phyloP scores from a whole-genome alignment of 2,113 vertebrate species.

The Orientallactaga bullata region DNA sequence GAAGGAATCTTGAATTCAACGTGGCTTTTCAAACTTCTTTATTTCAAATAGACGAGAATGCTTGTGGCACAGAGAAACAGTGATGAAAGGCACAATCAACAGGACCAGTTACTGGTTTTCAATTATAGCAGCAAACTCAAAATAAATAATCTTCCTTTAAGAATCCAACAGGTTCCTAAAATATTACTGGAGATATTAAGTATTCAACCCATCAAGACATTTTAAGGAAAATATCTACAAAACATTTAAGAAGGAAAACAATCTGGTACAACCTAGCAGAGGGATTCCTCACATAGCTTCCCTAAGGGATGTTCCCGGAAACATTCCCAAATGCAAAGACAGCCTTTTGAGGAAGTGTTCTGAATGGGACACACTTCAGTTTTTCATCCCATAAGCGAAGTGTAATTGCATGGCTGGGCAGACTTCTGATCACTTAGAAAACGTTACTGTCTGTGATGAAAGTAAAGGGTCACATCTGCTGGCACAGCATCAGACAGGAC shows the following conservation, averaged over 20 bases:
- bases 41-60: slow-evolving; percentile 90
- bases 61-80: slow-evolving; percentile 89
- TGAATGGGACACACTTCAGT: slow-evolving; percentile 38
- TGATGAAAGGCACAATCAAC: slow-evolving; percentile 95
- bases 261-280: slow-evolving; percentile 47
- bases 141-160: slow-evolving; percentile 78
- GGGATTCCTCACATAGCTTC: slow-evolving; percentile 48
- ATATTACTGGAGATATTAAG: slow-evolving; percentile 58
- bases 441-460: slow-evolving; percentile 63
- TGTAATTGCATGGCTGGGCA: slow-evolving; percentile 59
- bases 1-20: slow-evolving; percentile 61
- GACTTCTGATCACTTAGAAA: slow-evolving; percentile 77
- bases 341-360: slow-evolving; percentile 10
- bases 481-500: slow-evolving; percentile 83
- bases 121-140: slow-evolving; percentile 87
- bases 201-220: slow-evolving; percentile 25
- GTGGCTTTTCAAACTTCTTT: slow-evolving; percentile 83
- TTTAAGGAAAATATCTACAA: slow-evolving; percentile 57
- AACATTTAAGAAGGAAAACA: not conserved
- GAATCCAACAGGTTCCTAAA: slow-evolving; percentile 65
- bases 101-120: slow-evolving; percentile 84
- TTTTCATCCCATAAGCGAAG: slow-evolving; percentile 67
- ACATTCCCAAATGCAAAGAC: not conserved
- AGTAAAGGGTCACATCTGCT: slow-evolving; percentile 77
- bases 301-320: slow-evolving; percentile 42